Evolutionary conservation across 2,113 vertebrate species (phyloP), one percentile per base, ranked within the genome.

Genomic region (Condylura cristata): DNA sequence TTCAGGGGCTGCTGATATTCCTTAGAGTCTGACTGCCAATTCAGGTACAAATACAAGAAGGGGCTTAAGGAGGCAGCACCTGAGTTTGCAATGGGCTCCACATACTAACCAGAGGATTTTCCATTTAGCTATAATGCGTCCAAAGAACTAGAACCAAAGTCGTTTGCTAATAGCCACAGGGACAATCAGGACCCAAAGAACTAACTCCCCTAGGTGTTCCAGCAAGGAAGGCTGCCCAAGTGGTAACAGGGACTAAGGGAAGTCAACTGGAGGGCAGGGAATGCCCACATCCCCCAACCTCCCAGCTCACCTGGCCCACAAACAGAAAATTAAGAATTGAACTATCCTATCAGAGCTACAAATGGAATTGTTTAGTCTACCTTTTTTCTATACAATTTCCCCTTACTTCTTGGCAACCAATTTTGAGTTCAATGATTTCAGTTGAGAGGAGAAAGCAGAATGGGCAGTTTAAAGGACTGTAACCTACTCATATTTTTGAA

Each of bases 341-440:
- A 44, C 51, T 44, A 16, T 24, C 24, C 10, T 24, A 70, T 51
- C 37, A 72, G n/a, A 48, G 53, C 76, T 53, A 28, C 32, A 58
- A n/a, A 78, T 37, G 37, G 22, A 70, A 84, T 48, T 48, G 44
- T 63, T 34, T 16, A 22, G 32, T 26, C 79, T 76, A 56, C 51
- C 20, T 28, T 2, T 72, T 66, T 84, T 48, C 63, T 17, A 34
- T 10, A 39, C 24, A 56, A 74, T 53, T 51, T 51, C n/a, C 32
- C 37, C 72, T 71, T 65, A 53, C 63, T 87, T 84, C 66, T 71
- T 26, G 32, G 39, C 32, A 91, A 66, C 26, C 68, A 65, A 30
- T 89, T 92, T 90, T 71, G 8, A 93, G 79, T 80, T 86, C 81
- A 70, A 41, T 89, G 65, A 91, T 82, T 93, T 87, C 37, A 56